phyloP scores from a whole-genome alignment of 2,888 invertebrate species.

The Mellilla xanthometata region DNA sequence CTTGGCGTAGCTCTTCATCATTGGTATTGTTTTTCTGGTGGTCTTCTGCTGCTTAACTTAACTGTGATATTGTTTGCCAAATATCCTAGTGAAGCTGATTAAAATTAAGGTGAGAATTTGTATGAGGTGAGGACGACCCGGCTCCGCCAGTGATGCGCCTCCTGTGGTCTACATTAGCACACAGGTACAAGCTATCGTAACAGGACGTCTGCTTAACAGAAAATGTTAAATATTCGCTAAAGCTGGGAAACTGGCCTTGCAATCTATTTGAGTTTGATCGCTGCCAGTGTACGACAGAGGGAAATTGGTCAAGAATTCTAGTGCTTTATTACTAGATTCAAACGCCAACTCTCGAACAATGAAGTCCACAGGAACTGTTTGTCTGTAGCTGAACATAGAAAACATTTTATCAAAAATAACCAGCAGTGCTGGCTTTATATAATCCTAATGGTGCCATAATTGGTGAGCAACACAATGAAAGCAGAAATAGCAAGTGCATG shows the following conservation, averaged over 20 bases:
- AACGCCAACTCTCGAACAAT: slow-evolving; percentile 95
- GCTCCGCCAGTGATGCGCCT: slow-evolving; percentile 46
- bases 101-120: slow-evolving; percentile 62
- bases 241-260: slow-evolving; percentile 89
- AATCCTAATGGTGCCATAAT: slow-evolving; percentile 18
- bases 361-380: slow-evolving; percentile 93
- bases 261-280: slow-evolving; percentile 91
- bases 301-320: slow-evolving; percentile 93
- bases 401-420: slow-evolving; percentile 62
- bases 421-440: slow-evolving; percentile 55
- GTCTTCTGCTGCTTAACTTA: slow-evolving; percentile 50
- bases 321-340: slow-evolving; percentile 90
- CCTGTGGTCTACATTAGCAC: slow-evolving; percentile 67
- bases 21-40: slow-evolving; percentile 25
- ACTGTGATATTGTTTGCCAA: slow-evolving; percentile 48
- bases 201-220: slow-evolving; percentile 63
- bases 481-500: neutral
- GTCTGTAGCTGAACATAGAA: slow-evolving; percentile 94
- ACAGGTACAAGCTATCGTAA: slow-evolving; percentile 63
- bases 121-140: slow-evolving; percentile 45
- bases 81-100: slow-evolving; percentile 66
- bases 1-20: slow-evolving; percentile 34
- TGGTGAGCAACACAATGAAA: neutral
- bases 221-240: slow-evolving; percentile 81
- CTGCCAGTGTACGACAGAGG: slow-evolving; percentile 88